Conservation (phyloP, 30 jellyfish, hydroid and myxozoan genomes). For the Phacellophora camtschatica region DNA sequence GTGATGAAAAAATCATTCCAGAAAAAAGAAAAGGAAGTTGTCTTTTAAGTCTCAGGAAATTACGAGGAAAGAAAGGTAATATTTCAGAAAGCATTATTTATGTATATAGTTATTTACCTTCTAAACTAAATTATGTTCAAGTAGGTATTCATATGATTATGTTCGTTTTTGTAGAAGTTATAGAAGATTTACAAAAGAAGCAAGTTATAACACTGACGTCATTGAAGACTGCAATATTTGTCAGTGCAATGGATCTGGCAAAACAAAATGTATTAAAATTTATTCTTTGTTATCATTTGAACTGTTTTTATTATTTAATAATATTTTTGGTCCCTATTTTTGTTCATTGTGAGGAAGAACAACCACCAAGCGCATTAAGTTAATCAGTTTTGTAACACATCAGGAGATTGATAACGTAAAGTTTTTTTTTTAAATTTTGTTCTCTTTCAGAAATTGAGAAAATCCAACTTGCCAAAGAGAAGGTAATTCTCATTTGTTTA, state of each 20-base stretch:
- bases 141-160: no score
- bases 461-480: neutral
- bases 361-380: no score
- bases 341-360: no score
- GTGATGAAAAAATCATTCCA: neutral
- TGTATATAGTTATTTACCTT: neutral
- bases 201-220: conserved; percentile 5
- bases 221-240: conserved; percentile 20
- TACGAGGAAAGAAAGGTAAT: conserved; percentile 5
- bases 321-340: no score
- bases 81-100: neutral
- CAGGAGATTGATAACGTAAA: no score
- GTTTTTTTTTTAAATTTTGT: neutral
- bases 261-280: no score
- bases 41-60: neutral
- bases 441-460: conserved; percentile 15
- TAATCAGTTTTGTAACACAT: no score
- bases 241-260: conserved; percentile 42
- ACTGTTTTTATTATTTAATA: no score
- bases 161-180: neutral
- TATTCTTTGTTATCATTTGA: no score
- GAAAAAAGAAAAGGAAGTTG: neutral
- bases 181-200: neutral
- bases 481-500: no score
- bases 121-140: neutral